A percentile compares a stretch with the other conserved stretches of the same genome.
Evolutionary conservation across 2,113 vertebrate species (phyloP).

Genomic region (Myrmecophaga tridactyla): DNA sequence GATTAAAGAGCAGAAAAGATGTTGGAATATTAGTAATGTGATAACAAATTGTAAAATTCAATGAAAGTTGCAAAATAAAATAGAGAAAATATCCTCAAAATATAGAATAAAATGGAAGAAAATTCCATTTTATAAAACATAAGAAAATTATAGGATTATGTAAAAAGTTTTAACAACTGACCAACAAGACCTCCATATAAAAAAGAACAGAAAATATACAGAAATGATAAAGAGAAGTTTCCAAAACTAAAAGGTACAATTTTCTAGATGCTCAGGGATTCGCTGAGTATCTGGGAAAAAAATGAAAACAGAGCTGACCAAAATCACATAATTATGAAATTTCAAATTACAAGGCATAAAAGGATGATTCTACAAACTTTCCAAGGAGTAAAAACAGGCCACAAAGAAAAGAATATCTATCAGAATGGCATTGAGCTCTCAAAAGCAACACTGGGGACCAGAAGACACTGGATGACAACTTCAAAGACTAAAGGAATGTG

Average conservation of each 20-base stretch:
- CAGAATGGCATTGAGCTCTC: background rate
- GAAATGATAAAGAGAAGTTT: background rate
- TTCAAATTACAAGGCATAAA: background rate
- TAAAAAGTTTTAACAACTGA: background rate
- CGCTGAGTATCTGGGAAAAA: background rate
- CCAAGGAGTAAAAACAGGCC: background rate
- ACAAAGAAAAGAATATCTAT: background rate
- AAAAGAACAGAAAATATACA: background rate
- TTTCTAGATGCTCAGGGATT: conserved; percentile 2
- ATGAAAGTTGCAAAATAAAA: background rate
- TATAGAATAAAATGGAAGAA: background rate
- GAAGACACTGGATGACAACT: background rate
- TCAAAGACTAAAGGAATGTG: background rate
- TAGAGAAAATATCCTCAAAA: background rate
- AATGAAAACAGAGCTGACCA: background rate
- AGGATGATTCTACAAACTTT: background rate
- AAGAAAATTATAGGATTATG: background rate
- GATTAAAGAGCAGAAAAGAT: background rate
- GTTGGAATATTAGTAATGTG: too few species aligned
- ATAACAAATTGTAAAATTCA: background rate
- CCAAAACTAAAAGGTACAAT: background rate
- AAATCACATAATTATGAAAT: too few species aligned
- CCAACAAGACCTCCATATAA: background rate
- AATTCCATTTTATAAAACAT: too few species aligned
- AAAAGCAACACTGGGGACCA: background rate